Evolutionary conservation across 2,113 vertebrate species (phyloP).

Genomic region (Prolemur simus): DNA sequence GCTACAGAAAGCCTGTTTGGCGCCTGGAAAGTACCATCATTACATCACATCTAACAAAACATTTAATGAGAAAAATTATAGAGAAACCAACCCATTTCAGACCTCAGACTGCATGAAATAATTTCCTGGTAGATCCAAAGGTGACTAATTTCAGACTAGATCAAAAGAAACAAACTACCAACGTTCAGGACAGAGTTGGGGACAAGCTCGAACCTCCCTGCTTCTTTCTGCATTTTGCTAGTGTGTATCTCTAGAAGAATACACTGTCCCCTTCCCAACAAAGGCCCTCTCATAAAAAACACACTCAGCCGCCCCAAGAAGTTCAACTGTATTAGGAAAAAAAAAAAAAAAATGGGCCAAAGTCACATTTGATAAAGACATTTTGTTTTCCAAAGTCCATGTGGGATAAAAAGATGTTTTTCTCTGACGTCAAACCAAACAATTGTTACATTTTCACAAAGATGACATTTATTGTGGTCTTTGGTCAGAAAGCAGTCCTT

Average conservation of each 20-base stretch:
- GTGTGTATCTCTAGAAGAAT: neutral
- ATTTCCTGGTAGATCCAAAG: constrained; percentile 64
- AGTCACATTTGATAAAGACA: constrained; percentile 7
- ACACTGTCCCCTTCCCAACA: neutral
- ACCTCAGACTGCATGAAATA: constrained; percentile 49
- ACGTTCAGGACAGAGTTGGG: neutral
- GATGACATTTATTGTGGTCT: constrained; percentile 43
- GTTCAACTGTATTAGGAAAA: neutral
- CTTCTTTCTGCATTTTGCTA: neutral
- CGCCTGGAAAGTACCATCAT: neutral
- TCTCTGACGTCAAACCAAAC: constrained; percentile 40
- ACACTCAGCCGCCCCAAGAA: neutral
- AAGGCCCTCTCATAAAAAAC: neutral
- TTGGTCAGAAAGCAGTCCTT: constrained; percentile 39
- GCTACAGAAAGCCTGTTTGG: neutral
- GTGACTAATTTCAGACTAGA: constrained; percentile 54
- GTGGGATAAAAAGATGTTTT: constrained; percentile 39
- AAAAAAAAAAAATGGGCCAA: neutral
- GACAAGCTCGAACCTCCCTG: neutral
- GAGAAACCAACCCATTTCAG: constrained; percentile 56
- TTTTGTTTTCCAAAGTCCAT: constrained; percentile 37
- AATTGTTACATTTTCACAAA: neutral
- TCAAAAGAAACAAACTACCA: constrained; percentile 50
- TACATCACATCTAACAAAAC: constrained; percentile 47
- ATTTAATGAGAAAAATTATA: constrained; percentile 55